Evolutionary conservation across 2,797 vertebrate genomes (phyloP).

Genomic region (Catostomus latipinnis): DNA sequence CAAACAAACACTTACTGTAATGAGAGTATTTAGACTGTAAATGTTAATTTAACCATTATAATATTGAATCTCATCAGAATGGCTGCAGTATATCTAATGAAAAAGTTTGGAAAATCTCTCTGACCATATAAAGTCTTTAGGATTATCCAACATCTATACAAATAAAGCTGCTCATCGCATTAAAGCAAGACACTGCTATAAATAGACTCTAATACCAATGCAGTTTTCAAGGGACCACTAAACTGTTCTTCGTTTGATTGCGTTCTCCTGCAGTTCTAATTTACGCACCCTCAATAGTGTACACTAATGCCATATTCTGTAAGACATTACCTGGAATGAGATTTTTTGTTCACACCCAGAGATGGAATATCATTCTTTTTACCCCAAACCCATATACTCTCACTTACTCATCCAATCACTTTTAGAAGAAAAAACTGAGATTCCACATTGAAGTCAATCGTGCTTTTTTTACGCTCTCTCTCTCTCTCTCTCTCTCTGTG

Average conservation of each 20-base stretch:
- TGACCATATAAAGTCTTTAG: slow-evolving; percentile 74
- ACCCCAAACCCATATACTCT: slow-evolving; percentile 53
- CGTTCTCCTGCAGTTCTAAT: slow-evolving; percentile 32
- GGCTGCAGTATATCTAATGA: slow-evolving; percentile 70
- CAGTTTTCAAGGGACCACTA: slow-evolving; percentile 74
- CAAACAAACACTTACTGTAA: not conserved
- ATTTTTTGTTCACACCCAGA: slow-evolving; percentile 37
- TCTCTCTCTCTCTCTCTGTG: slow-evolving; percentile 68
- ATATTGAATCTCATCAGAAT: slow-evolving; percentile 24
- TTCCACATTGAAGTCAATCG: slow-evolving; percentile 91
- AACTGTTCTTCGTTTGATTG: slow-evolving; percentile 75
- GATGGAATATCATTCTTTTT: slow-evolving; percentile 48
- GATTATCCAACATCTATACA: slow-evolving; percentile 83
- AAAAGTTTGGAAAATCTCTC: slow-evolving; percentile 77
- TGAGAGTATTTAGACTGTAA: slow-evolving; percentile 24
- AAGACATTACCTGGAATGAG: slow-evolving; percentile 64
- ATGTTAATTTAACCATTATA: slow-evolving; percentile 27
- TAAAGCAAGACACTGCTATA: slow-evolving; percentile 79
- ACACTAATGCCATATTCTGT: slow-evolving; percentile 71
- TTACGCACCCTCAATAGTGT: slow-evolving; percentile 72
- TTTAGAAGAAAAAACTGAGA: slow-evolving; percentile 75
- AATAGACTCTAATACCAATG: slow-evolving; percentile 80
- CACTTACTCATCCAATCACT: slow-evolving; percentile 94
- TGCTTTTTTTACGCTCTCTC: slow-evolving; percentile 72
- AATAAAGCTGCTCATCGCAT: slow-evolving; percentile 82